Evolutionary conservation across 2,113 vertebrate species (phyloP).

Genomic region (Thalassoma bifasciatum): DNA sequence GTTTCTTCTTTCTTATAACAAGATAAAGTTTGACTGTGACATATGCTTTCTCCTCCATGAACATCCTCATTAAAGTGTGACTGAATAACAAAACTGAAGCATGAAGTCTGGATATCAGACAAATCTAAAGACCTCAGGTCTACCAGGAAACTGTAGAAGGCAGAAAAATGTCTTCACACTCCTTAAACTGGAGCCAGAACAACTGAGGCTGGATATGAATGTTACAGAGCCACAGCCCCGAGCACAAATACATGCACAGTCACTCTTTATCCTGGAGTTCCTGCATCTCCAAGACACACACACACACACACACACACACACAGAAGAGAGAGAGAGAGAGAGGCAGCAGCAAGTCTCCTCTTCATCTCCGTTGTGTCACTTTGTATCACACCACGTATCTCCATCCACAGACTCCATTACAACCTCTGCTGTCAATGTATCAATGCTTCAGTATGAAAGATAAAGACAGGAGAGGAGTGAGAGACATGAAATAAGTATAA

Average conservation of each 20-base stretch:
- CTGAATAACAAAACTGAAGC: no score
- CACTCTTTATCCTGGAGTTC: slow-evolving; percentile 1
- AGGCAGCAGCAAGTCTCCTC: background rate
- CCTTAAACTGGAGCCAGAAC: background rate
- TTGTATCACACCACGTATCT: slow-evolving; percentile 3
- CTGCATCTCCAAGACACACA: background rate
- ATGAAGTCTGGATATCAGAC: no score
- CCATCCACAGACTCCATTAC: background rate
- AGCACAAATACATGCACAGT: background rate
- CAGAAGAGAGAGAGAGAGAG: background rate
- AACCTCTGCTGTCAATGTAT: background rate
- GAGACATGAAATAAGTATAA: background rate
- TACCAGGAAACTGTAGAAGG: no score
- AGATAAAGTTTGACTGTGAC: no score
- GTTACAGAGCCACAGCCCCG: background rate
- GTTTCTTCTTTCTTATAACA: no score
- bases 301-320: slow-evolving; percentile 3
- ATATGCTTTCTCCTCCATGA: no score
- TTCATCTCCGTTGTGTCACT: slow-evolving; percentile 8
- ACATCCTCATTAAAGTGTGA: no score
- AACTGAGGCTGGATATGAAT: background rate
- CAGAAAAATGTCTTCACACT: background rate
- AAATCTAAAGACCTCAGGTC: no score
- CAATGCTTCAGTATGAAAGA: background rate
- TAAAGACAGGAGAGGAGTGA: background rate